These are phyloP conservation scores for Hoplostethus mediterraneus DNA, from an alignment of 2,797 vertebrate genomes.

Conservation along the genomic window DNA sequence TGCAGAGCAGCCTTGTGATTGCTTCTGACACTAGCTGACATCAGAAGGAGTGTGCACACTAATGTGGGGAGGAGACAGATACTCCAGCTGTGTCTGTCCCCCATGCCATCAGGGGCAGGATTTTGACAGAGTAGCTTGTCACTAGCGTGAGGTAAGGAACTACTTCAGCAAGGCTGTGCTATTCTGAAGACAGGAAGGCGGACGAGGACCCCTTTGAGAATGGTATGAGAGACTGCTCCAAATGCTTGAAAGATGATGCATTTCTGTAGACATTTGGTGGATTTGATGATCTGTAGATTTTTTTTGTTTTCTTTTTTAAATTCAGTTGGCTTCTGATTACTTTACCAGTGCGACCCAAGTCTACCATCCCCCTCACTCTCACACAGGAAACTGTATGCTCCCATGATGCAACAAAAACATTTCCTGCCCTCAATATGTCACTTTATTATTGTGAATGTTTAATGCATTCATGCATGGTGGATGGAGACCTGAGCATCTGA, in stretches of 20 bases:
- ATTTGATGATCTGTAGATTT: conserved; percentile 8
- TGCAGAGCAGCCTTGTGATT: too few relatives aligned
- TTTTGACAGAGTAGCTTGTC: conserved; percentile 55
- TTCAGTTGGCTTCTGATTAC: neutral
- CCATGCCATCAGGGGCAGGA: conserved; percentile 42
- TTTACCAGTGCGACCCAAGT: conserved; percentile 15
- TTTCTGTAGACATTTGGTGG: conserved; percentile 8
- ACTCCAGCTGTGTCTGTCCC: conserved; percentile 12
- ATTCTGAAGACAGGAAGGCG: conserved; percentile 38
- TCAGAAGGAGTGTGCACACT: neutral
- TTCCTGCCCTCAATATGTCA: conserved; percentile 73
- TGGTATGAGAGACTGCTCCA: conserved; percentile 76
- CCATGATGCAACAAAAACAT: conserved; percentile 56
- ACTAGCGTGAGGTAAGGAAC: conserved; percentile 47
- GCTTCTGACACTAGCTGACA: too few relatives aligned
- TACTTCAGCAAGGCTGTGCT: conserved; percentile 31
- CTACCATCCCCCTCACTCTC: conserved; percentile 26
- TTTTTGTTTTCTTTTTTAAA: neutral
- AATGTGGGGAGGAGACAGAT: conserved; percentile 48
- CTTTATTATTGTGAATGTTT: conserved; percentile 51
- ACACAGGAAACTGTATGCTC: conserved; percentile 66
- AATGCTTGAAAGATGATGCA: conserved; percentile 39
- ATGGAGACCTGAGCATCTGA: conserved; percentile 37
- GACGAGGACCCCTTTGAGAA: conserved; percentile 56
- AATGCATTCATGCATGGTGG: conserved; percentile 39